Evolutionary conservation across 64 coral and sea anemone genomes (phyloP).

Genomic region (Dendronephthya gigantea): DNA sequence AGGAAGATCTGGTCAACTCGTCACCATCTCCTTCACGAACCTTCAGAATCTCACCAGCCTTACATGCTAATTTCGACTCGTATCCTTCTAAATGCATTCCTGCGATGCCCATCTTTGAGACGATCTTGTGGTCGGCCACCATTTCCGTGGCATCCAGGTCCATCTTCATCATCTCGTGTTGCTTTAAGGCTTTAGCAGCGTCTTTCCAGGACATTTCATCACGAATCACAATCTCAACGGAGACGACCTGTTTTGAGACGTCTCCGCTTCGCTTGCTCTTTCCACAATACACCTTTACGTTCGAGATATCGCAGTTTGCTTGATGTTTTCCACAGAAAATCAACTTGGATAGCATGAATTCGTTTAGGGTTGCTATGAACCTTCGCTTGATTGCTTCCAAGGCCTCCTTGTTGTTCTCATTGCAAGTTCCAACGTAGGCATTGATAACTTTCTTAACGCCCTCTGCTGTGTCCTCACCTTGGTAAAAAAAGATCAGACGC

Average conservation of each 20-base stretch:
- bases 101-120: not conserved
- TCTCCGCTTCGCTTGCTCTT: not conserved
- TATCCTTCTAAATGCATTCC: not conserved
- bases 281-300: not conserved
- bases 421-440: slow-evolving; percentile 1
- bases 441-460: not conserved
- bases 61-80: not conserved
- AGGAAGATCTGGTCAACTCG: not conserved
- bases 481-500: too few relatives aligned
- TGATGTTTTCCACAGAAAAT: not conserved
- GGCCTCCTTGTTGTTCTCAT: not conserved
- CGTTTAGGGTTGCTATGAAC: not conserved
- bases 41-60: not conserved
- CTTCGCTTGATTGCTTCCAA: not conserved
- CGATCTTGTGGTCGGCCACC: not conserved
- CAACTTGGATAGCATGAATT: not conserved
- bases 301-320: not conserved
- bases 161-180: not conserved
- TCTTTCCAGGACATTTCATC: not conserved
- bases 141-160: not conserved
- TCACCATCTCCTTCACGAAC: not conserved
- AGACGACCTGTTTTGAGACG: not conserved
- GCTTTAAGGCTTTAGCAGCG: not conserved
- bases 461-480: not conserved
- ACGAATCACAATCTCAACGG: not conserved